phyloP scores from a whole-genome alignment of 2,888 invertebrate species.

The Pyrochroa serraticornis region DNA sequence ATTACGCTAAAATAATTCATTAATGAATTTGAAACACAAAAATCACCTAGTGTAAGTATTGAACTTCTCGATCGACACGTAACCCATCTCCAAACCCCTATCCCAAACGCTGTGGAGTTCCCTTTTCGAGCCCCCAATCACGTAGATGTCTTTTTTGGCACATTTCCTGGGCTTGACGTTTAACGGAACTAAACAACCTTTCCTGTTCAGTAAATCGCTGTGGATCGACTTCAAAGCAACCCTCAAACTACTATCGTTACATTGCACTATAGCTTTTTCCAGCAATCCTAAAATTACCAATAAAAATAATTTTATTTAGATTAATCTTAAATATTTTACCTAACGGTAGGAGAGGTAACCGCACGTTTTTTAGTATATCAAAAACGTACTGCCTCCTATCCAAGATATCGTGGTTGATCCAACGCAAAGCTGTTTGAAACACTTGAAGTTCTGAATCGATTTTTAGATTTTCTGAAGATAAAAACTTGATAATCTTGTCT shows the following conservation, averaged over 20 bases:
- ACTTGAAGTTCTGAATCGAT: conserved; percentile 91
- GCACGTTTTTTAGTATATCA: conserved; percentile 81
- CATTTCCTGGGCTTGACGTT: conserved; percentile 80
- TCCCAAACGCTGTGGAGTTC: conserved; percentile 77
- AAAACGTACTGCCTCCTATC: conserved; percentile 82
- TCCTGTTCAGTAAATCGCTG: conserved; percentile 76
- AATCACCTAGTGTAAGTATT: conserved; percentile 76
- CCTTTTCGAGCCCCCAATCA: conserved; percentile 87
- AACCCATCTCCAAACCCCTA: conserved; percentile 75
- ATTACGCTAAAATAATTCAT: too few relatives aligned
- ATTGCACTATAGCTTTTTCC: conserved; percentile 77
- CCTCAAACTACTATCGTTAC: conserved; percentile 73
- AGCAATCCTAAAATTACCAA: conserved; percentile 62
- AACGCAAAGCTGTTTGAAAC: conserved; percentile 83
- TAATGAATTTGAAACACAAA: too few relatives aligned
- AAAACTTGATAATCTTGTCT: conserved; percentile 74
- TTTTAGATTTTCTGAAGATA: conserved; percentile 84
- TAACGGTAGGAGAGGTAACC: conserved; percentile 83
- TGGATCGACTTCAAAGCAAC: conserved; percentile 77
- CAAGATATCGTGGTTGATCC: conserved; percentile 83
- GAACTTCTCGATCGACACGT: conserved; percentile 83
- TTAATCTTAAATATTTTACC: conserved; percentile 37
- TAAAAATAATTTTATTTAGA: not conserved
- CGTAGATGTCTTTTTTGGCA: conserved; percentile 85
- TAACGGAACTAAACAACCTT: conserved; percentile 78